These are phyloP conservation scores for Beris chalybata DNA, from an alignment of 2,888 invertebrate genomes.

Conservation along the genomic window DNA sequence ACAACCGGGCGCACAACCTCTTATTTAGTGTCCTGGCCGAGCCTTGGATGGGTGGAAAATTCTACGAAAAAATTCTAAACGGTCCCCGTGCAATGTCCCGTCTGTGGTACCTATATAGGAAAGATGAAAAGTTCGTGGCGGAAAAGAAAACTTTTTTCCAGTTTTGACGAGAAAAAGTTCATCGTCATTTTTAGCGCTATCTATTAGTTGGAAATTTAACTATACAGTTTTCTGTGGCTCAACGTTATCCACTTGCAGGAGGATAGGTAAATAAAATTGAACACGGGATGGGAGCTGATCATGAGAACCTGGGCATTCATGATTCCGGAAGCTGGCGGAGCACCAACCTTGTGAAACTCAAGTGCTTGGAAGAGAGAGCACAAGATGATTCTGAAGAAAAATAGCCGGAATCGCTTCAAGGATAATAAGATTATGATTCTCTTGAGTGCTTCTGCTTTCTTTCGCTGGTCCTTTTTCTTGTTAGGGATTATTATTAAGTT, in stretches of 20 bases:
- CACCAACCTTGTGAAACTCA: not conserved
- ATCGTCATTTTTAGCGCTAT: constrained; percentile 18
- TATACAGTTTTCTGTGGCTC: constrained; percentile 13
- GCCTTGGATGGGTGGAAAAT: too few relatives aligned
- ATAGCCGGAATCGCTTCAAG: constrained; percentile 39
- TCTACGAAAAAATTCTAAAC: not conserved
- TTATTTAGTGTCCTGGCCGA: not conserved
- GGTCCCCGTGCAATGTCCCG: constrained; percentile 9
- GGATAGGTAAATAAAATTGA: constrained; percentile 24
- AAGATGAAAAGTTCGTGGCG: constrained; percentile 22
- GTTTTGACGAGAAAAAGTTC: constrained; percentile 20
- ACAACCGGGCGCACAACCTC: not conserved
- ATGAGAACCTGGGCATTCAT: constrained; percentile 17
- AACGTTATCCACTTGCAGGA: constrained; percentile 4
- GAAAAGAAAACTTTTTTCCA: constrained; percentile 14
- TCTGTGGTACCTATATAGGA: not conserved
- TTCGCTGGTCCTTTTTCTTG: constrained; percentile 21
- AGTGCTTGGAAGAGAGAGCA: constrained; percentile 4
- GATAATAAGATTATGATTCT: constrained; percentile 42
- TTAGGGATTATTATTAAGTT: constrained; percentile 38
- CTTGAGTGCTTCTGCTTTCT: constrained; percentile 39
- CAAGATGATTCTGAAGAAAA: constrained; percentile 26
- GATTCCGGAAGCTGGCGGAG: constrained; percentile 12
- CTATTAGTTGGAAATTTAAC: constrained; percentile 28
- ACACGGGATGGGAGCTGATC: constrained; percentile 14